Base-by-base conservation (phyloP, 2,797 vertebrate species). In the Streptopelia turtur region DNA sequence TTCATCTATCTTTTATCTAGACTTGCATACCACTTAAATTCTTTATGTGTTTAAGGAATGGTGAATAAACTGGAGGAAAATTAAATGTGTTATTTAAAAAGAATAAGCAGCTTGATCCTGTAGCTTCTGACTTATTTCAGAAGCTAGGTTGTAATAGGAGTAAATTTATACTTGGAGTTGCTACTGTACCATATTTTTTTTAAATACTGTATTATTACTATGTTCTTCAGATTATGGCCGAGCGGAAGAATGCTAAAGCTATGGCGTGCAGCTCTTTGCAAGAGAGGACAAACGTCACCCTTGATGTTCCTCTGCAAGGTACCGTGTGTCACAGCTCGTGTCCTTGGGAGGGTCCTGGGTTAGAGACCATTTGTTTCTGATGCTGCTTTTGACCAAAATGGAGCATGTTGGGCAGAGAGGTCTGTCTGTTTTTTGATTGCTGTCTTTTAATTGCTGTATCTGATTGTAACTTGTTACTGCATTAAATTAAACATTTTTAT, bases 301-400 rank as follows among this genome's bases (percentile, higher is more conserved):
- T 99, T 2, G 99, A 99, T 57, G 99, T 99, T 80, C 99, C 99
- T 84, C 97, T 99, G 95, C 99, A 99, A 99, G 99, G 99, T 99
- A 98, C 49, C 37, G 72, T 72, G 17, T 78, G 17, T 52, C 60
- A 64, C 61, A 69, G 33, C n/a, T 66, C 1, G 2, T 35, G 13
- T 52, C 49, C n/a, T 35, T 43, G 56, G 50, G 9, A 21, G 55
- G 39, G 31, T 52, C 43, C 24, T 57, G 0, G 2, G 72, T 60
- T 25, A 70, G 27, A 39, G 23, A 56, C 2, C 6, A 33, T 68
- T 52, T 23, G 8, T 82, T 78, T 71, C 69, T 92, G 11, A 10
- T 83, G 27, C 21, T 61, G 37, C 55, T 78, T 72, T 66, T 81
- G 41, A 76, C 59, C 24, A 31, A 88, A 79, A 56, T 8, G 25